Percentiles rank a stretch among this genome's conserved stretches.
These are phyloP conservation scores for Euphonia xanthogaster DNA, from an alignment of 2,797 vertebrate genomes.

Conservation along the genomic window DNA sequence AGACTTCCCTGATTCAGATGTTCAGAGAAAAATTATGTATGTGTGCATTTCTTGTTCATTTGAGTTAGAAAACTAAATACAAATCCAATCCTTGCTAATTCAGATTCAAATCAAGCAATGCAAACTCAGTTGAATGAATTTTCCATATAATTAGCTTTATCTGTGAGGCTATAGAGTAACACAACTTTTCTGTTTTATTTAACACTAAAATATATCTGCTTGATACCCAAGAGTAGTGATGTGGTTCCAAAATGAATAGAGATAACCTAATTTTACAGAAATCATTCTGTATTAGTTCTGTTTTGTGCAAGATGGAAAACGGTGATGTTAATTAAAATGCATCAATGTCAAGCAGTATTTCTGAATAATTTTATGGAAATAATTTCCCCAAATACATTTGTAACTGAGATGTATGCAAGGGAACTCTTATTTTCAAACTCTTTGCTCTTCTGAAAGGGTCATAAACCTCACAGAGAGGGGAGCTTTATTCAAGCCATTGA, in stretches of 20 bases:
- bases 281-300: neutral
- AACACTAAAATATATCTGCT: neutral
- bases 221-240: neutral
- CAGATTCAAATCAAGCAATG: neutral
- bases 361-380: neutral
- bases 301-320: neutral
- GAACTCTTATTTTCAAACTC: neutral
- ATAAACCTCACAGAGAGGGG: neutral
- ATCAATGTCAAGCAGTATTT: neutral
- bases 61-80: neutral
- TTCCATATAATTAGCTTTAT: slow-evolving; percentile 9
- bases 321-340: neutral
- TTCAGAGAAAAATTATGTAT: neutral
- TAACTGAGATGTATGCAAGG: neutral
- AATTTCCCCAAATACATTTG: neutral
- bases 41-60: neutral
- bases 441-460: neutral
- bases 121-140: neutral
- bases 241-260: neutral
- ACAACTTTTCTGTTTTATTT: neutral
- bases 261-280: neutral
- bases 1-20: neutral
- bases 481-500: neutral
- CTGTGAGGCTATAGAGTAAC: neutral
- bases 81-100: neutral